Conservation (phyloP, 2,797 vertebrate species). For the Synanceia verrucosa region DNA sequence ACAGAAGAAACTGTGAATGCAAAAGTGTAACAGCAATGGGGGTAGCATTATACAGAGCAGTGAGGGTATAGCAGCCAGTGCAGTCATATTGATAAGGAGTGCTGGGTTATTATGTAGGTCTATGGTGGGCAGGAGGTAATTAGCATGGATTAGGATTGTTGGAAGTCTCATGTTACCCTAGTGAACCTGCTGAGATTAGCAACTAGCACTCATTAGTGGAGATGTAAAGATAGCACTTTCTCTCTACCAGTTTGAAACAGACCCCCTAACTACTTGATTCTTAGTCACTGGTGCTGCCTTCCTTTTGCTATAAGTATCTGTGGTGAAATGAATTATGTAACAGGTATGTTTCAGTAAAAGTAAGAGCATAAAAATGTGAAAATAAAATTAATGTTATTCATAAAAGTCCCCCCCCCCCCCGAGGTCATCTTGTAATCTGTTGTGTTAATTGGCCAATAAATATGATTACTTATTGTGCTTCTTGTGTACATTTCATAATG, state of each 20-base stretch:
- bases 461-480: no score
- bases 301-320: no score
- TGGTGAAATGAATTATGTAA: not conserved
- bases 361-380: not conserved
- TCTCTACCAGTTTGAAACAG: not conserved
- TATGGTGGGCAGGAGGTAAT: slow-evolving; percentile 63
- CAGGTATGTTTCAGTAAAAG: not conserved
- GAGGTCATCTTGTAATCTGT: no score
- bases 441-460: no score
- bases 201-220: slow-evolving; percentile 50
- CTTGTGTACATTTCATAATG: no score
- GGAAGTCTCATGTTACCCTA: slow-evolving; percentile 44
- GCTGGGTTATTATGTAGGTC: slow-evolving; percentile 54
- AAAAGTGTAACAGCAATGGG: not conserved
- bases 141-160: slow-evolving; percentile 71
- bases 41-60: slow-evolving; percentile 21
- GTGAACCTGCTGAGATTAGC: slow-evolving; percentile 68
- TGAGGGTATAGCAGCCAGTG: slow-evolving; percentile 13
- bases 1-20: not conserved
- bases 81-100: slow-evolving; percentile 53
- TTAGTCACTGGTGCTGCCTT: not conserved
- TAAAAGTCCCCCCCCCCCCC: no score
- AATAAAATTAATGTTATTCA: not conserved
- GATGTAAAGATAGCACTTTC: slow-evolving; percentile 25
- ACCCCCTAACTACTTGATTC: not conserved